Evolutionary conservation across 2,113 vertebrate genomes (phyloP), one percentile per base, ranked within the genome.

Genomic region (Podilymbus podiceps): DNA sequence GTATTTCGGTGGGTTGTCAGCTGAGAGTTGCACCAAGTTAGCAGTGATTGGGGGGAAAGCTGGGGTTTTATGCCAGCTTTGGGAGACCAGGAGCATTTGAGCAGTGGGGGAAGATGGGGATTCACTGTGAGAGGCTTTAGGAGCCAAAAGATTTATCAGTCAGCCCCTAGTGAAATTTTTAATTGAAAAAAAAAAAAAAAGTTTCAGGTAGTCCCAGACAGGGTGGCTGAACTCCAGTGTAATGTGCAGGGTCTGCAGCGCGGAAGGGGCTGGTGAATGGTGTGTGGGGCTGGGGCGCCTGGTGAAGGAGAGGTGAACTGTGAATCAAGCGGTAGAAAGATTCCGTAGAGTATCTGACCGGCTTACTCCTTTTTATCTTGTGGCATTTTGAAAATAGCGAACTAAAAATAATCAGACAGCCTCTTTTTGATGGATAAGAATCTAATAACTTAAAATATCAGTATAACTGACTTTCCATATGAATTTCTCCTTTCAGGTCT

Each of bases 401-500:
- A 33, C 31, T 55, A 6, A 60, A 85, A 88, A 4, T 24, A 28
- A 46, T 30, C 17, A 40, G 55, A 7, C 12, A 60, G 12, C 7
- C 13, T 28, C 13, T 62, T 67, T 24, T 8, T 52, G 19, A 4
- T 12, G 6, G 11, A 5, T 25, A 40, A 64, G 9, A 53, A 85
- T 21, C 10, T 44, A 21, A 22, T 49, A 13, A 10, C 9, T 67
- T 56, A 25, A 74, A 73, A 16, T 27, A 52, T 11, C 64, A 21
- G 7, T 14, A 6, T 58, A 68, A 66, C 31, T 42, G 31, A 96
- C 11, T 22, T 66, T 40, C 11, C 7, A 0, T 91, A 9, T 95
- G 27, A 7, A n/a, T 90, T 94, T 93, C 23, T 90, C 7, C 47
- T 97, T 97, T 30, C 78, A 97, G 97, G 67, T 85, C 12, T 9